Conservation (phyloP, 2,888 invertebrate genomes). For the Heliconius hortense region DNA sequence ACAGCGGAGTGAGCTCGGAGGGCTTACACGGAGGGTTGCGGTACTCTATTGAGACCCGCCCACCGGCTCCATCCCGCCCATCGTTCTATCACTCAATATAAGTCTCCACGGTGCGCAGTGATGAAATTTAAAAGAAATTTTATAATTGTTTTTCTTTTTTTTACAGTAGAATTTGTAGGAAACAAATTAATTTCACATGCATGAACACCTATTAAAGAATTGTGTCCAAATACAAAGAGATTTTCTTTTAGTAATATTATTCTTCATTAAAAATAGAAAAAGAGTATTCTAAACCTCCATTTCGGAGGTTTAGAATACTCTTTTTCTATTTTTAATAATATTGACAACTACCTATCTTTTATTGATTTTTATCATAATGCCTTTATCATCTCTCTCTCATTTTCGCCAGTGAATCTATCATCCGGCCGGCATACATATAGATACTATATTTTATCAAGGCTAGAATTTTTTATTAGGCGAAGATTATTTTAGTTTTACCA, state of each 20-base stretch:
- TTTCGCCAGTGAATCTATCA: background rate
- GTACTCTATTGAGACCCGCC: conserved; percentile 41
- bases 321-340: too few relatives aligned
- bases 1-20: conserved; percentile 44
- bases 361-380: background rate
- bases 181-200: background rate
- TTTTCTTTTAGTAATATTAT: background rate
- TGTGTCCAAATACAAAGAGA: background rate
- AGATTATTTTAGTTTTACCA: too few relatives aligned
- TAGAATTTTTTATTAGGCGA: too few relatives aligned
- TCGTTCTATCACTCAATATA: conserved; percentile 28
- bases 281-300: too few relatives aligned
- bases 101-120: conserved; percentile 18
- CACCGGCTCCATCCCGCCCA: conserved; percentile 49
- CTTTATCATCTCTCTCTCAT: background rate
- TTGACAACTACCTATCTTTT: background rate
- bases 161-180: background rate
- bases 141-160: background rate
- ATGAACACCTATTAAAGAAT: background rate
- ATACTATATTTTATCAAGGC: too few relatives aligned
- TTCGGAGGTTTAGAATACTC: too few relatives aligned
- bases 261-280: background rate
- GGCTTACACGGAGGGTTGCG: conserved; percentile 44
- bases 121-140: background rate
- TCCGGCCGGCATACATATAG: background rate